Evolutionary conservation across 2,113 vertebrate genomes (phyloP), one percentile per base, ranked within the genome.

Genomic region (Corynorhinus townsendii): DNA sequence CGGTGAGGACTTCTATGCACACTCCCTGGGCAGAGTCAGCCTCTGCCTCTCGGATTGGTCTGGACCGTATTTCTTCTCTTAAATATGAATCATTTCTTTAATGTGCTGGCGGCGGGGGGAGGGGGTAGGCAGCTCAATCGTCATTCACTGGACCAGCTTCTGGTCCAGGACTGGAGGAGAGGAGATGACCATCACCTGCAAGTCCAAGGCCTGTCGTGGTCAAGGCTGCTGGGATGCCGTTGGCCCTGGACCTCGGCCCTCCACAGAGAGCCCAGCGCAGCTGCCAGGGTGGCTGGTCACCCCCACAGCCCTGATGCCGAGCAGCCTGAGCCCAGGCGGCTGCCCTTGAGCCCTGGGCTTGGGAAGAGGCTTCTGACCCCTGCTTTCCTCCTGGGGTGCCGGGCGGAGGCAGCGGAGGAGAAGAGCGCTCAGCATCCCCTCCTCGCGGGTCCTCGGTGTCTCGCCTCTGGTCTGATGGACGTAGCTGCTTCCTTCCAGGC

Each of bases 81-180:
- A 96, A 98, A 96, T 98, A 98, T 97, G 97, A 96, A 98, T 97
- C 68, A 80, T 69, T n/a, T 56, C 95, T 96, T 97, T 98, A 96
- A 94, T 97, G 93, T 93, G 92, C 56, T 7, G 11, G 22, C 0
- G 0, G 30, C 62, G 69, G 62, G 30, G 68, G 69, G 62, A n/a
- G 7, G 35, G 45, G 94, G 95, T 75, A 91, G 96, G 22, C 85
- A 12, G 96, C 77, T 94, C 89, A 95, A 90, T 96, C 56, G 54
- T 96, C 91, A 97, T 96, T 96, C 96, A 83, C 85, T 54, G 96
- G 94, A 64, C 95, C 75, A 88, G 94, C 83, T n/a, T 97, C 92
- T 86, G 85, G 86, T 82, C 94, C 62, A 93, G 95, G 95, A 83
- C 52, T 15, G 26, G 35, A 72, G 79, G 89, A 88, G 75, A 71